A percentile compares a stretch with the other conserved stretches of the same genome.
These are phyloP conservation scores for Canis aureus DNA, from an alignment of 2,113 vertebrate genomes.

Conservation along the genomic window DNA sequence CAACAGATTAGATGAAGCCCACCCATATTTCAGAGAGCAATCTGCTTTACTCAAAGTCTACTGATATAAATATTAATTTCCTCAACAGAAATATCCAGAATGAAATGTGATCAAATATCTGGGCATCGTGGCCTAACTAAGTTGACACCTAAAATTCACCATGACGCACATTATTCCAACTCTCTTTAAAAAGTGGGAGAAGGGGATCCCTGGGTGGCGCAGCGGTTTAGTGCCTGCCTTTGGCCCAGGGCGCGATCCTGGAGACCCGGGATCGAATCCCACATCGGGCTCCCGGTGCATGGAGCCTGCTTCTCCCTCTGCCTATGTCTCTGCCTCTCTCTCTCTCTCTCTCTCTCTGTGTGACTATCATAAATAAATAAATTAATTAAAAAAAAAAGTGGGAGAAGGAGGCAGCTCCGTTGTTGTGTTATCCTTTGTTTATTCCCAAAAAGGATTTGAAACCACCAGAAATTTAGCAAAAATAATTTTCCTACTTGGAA, in stretches of 20 bases:
- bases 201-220: not conserved
- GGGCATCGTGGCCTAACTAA: not conserved
- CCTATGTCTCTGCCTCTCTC: too few relatives aligned
- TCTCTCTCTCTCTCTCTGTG: too few relatives aligned
- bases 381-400: not conserved
- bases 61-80: not conserved
- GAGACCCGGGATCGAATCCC: too few relatives aligned
- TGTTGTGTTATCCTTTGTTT: not conserved
- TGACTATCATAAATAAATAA: too few relatives aligned
- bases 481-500: not conserved
- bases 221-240: too few relatives aligned
- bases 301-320: too few relatives aligned
- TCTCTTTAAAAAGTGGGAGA: not conserved
- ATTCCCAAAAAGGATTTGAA: not conserved
- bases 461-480: not conserved
- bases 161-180: fast-evolving
- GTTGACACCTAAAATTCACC: not conserved
- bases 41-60: not conserved
- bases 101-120: not conserved
- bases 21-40: not conserved
- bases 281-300: too few relatives aligned
- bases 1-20: not conserved
- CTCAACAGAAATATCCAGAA: not conserved
- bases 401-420: not conserved
- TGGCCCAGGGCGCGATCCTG: too few relatives aligned